phyloP scores from a whole-genome alignment of 2,797 vertebrate species.

The Muscicapa striata region DNA sequence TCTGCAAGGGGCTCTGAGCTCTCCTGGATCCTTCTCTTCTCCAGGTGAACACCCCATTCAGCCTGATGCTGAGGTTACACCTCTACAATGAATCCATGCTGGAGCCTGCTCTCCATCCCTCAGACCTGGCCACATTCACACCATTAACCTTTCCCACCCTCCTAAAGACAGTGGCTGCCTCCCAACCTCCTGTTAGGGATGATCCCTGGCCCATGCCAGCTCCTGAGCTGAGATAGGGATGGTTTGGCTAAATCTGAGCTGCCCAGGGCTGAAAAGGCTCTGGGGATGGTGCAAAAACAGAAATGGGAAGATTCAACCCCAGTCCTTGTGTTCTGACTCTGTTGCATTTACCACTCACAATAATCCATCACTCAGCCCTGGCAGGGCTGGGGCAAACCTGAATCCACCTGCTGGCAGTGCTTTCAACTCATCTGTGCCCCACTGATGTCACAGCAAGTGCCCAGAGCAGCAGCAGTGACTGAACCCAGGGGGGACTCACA shows the following conservation, averaged over 20 bases:
- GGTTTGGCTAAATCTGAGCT: neutral
- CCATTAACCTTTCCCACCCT: neutral
- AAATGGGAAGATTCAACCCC: neutral
- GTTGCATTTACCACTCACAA: neutral
- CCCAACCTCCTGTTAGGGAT: accelerated
- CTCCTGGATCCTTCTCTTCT: neutral
- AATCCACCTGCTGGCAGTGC: neutral
- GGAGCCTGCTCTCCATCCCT: neutral
- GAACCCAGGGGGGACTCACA: neutral
- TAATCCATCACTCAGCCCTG: neutral
- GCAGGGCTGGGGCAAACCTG: neutral
- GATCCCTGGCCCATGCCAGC: neutral
- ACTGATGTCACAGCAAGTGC: neutral
- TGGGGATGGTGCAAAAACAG: accelerated
- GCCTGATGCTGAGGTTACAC: neutral
- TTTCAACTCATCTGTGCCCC: neutral
- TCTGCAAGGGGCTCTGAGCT: accelerated
- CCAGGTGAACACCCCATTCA: neutral
- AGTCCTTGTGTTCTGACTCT: neutral
- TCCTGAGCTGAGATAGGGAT: neutral
- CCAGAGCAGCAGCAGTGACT: neutral
- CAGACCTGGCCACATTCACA: neutral
- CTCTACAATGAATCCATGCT: neutral
- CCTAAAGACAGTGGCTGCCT: neutral
- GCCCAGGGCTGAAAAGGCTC: neutral